Percentiles rank a stretch among this genome's conserved stretches.
Conservation (phyloP, 1,140 invertebrate species). For the Aradophagus sp. region DNA sequence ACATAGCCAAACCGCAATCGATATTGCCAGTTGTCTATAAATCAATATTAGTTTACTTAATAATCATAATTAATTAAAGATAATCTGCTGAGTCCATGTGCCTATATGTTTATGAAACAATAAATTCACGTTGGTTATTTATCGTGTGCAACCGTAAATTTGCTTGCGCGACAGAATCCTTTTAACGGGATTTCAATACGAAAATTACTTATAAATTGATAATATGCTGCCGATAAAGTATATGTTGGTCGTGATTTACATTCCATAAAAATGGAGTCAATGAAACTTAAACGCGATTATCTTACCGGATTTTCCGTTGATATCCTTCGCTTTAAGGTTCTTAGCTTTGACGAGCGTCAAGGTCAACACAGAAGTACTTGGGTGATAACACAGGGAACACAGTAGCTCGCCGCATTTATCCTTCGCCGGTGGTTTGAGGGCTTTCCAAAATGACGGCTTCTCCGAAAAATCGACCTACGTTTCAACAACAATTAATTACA, state of each 20-base stretch:
- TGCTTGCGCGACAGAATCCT: too few species aligned
- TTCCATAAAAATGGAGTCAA: constrained; percentile 23
- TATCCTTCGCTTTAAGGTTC: constrained; percentile 95
- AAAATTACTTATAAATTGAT: too few species aligned
- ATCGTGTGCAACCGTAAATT: too few species aligned
- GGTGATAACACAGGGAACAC: constrained; percentile 93
- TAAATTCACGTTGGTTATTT: too few species aligned
- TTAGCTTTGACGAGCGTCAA: constrained; percentile 91
- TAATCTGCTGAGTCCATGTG: too few species aligned
- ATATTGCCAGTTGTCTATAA: constrained; percentile 22
- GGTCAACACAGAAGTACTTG: constrained; percentile 91
- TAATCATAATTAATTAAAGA: too few species aligned
- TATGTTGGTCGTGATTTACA: constrained; percentile 32
- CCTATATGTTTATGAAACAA: too few species aligned
- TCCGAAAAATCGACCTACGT: constrained; percentile 90
- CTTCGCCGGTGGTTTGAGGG: constrained; percentile 92
- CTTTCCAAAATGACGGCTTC: constrained; percentile 94
- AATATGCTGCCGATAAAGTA: too few species aligned
- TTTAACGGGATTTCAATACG: too few species aligned
- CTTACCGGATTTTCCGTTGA: constrained; percentile 95
- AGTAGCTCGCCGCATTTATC: constrained; percentile 94
- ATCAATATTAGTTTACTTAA: too few species aligned
- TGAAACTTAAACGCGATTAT: constrained; percentile 43
- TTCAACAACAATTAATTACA: constrained; percentile 23
- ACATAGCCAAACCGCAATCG: constrained; percentile 22